Conservation (phyloP, 2,888 invertebrate genomes). For the Cylloceria caligata region DNA sequence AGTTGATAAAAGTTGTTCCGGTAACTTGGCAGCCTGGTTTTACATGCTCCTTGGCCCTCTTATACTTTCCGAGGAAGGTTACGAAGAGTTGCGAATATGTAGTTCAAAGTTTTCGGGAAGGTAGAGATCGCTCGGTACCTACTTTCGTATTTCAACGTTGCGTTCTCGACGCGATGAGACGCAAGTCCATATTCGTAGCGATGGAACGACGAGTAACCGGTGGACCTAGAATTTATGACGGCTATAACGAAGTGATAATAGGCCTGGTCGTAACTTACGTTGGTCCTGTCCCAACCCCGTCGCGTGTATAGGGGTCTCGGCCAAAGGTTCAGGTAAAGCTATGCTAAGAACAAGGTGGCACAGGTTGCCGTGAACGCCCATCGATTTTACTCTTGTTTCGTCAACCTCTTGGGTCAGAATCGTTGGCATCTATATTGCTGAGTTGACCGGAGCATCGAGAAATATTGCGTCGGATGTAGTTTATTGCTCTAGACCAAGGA, state of each 20-base stretch:
- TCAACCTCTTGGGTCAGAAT: conserved; percentile 66
- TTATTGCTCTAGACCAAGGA: conserved; percentile 58
- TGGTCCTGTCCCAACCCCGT: conserved; percentile 59
- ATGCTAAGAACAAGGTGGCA: conserved; percentile 62
- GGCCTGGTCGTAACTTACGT: conserved; percentile 79
- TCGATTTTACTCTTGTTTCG: conserved; percentile 79
- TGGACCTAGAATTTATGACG: conserved; percentile 79
- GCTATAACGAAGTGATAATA: conserved; percentile 83
- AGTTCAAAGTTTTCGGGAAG: conserved; percentile 47
- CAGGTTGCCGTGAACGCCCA: conserved; percentile 77
- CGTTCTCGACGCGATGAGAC: conserved; percentile 17
- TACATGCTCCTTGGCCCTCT: conserved; percentile 45
- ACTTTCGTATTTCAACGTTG: conserved; percentile 48
- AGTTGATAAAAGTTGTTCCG: conserved; percentile 40
- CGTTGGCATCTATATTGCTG: conserved; percentile 66
- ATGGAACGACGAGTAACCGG: conserved; percentile 74
- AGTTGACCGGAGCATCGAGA: conserved; percentile 53
- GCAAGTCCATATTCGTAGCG: conserved; percentile 40
- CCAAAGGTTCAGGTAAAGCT: conserved; percentile 72
- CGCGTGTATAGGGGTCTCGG: conserved; percentile 70
- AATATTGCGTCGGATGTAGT: conserved; percentile 64
- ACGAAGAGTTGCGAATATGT: conserved; percentile 56
- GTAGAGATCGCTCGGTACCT: conserved; percentile 22
- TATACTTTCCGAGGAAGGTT: conserved; percentile 44
- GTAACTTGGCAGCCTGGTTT: conserved; percentile 21